Evolutionary conservation across 2,888 invertebrate genomes (phyloP).

Genomic region (Xanthorhoe designata): DNA sequence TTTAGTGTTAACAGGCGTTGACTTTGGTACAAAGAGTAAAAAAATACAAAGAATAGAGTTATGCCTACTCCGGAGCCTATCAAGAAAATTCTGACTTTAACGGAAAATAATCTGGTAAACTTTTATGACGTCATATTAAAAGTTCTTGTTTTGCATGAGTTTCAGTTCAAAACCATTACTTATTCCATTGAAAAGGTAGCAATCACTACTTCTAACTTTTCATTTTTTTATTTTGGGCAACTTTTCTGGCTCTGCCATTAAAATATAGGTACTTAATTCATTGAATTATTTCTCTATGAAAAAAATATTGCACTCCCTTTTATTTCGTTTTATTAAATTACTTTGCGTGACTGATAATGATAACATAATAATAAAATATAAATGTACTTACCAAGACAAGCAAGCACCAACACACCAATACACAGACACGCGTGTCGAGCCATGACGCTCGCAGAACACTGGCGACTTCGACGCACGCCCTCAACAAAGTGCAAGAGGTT

Average conservation of each 20-base stretch:
- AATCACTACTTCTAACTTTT: not conserved
- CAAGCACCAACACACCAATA: constrained; percentile 78
- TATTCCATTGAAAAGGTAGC: not conserved
- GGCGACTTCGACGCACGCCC: constrained; percentile 73
- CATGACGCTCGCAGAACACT: constrained; percentile 83
- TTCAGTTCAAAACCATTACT: not conserved
- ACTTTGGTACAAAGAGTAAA: no score
- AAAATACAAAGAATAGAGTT: no score
- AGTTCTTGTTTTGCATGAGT: not conserved
- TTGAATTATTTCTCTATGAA: not conserved
- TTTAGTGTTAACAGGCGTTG: not conserved
- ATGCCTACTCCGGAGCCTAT: no score
- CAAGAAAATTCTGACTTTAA: not conserved
- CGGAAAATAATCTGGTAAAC: not conserved
- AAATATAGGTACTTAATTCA: not conserved
- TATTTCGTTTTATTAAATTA: not conserved
- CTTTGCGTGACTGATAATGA: constrained; percentile 16
- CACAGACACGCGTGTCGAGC: constrained; percentile 84
- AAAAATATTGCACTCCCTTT: not conserved
- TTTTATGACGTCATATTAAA: not conserved
- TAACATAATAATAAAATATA: constrained; percentile 10
- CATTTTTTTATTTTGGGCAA: not conserved
- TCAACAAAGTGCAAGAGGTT: constrained; percentile 83
- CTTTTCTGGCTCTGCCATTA: not conserved
- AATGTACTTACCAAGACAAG: constrained; percentile 78